Evolutionary conservation across 2,888 invertebrate genomes (phyloP).

Genomic region (Vanessa cardui): DNA sequence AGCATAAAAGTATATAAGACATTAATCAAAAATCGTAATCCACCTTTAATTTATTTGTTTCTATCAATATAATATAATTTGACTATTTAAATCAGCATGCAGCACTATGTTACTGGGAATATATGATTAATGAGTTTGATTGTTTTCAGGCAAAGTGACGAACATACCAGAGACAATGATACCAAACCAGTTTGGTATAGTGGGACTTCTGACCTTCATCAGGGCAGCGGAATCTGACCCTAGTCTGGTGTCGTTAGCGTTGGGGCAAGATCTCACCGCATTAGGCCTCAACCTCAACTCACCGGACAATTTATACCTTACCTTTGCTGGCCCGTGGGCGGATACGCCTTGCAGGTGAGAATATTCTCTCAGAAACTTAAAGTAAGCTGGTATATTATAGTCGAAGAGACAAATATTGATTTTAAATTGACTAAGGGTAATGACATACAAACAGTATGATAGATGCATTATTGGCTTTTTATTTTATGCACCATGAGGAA

Average conservation of each 20-base stretch:
- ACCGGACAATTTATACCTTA: conserved; percentile 98
- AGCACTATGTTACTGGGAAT: neutral
- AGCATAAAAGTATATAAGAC: neutral
- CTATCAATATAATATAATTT: neutral
- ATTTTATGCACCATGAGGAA: too few species aligned
- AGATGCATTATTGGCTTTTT: too few species aligned
- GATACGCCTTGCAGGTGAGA: conserved; percentile 93
- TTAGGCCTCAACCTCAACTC: conserved; percentile 99
- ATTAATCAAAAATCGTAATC: neutral
- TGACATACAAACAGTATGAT: too few species aligned
- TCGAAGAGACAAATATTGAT: neutral
- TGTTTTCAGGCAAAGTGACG: conserved; percentile 92
- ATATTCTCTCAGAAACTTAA: neutral
- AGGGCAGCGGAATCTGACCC: conserved; percentile 98
- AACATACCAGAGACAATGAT: conserved; percentile 99
- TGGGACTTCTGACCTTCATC: conserved; percentile 98
- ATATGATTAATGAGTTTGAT: conserved; percentile 32
- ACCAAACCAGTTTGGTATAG: conserved; percentile 99
- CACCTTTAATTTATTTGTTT: neutral
- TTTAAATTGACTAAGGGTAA: too few species aligned
- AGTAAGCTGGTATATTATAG: too few species aligned
- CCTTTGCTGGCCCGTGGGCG: conserved; percentile 99
- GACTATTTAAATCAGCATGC: neutral
- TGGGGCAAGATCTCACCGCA: conserved; percentile 99
- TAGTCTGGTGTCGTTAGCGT: conserved; percentile 96